These are phyloP conservation scores for Dryomyza anilis DNA, from an alignment of 2,888 invertebrate species.

Conservation along the genomic window DNA sequence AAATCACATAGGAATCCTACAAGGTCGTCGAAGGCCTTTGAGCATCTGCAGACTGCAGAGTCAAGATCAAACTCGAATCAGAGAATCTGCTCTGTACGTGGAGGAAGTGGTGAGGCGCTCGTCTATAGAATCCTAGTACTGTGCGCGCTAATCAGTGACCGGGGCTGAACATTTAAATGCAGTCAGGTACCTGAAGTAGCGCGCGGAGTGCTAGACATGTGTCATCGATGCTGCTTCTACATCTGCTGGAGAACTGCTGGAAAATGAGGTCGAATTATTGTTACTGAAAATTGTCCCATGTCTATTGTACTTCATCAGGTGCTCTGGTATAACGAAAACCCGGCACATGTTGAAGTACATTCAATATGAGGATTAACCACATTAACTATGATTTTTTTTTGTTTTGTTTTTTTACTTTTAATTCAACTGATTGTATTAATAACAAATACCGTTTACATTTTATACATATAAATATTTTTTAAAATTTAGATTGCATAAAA, in stretches of 20 bases:
- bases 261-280: background rate
- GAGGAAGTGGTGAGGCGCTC: background rate
- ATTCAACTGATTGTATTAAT: constrained; percentile 7
- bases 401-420: background rate
- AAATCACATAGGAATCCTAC: constrained; percentile 51
- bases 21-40: constrained; percentile 57
- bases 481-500: too few species aligned
- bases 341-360: constrained; percentile 99
- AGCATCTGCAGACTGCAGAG: constrained; percentile 12
- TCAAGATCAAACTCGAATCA: constrained; percentile 24
- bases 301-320: constrained; percentile 99
- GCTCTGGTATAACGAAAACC: constrained; percentile 90
- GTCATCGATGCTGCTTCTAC: constrained; percentile 37
- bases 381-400: background rate
- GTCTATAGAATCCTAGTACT: constrained; percentile 58
- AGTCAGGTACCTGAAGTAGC: constrained; percentile 99
- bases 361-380: constrained; percentile 76
- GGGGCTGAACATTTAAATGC: constrained; percentile 68
- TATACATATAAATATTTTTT: too few species aligned
- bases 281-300: constrained; percentile 93
- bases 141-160: constrained; percentile 91
- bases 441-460: constrained; percentile 16
- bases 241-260: background rate
- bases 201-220: constrained; percentile 74
- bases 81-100: background rate